phyloP scores from a whole-genome alignment of 2,888 invertebrate species.

The Lasioglossum lativentre region DNA sequence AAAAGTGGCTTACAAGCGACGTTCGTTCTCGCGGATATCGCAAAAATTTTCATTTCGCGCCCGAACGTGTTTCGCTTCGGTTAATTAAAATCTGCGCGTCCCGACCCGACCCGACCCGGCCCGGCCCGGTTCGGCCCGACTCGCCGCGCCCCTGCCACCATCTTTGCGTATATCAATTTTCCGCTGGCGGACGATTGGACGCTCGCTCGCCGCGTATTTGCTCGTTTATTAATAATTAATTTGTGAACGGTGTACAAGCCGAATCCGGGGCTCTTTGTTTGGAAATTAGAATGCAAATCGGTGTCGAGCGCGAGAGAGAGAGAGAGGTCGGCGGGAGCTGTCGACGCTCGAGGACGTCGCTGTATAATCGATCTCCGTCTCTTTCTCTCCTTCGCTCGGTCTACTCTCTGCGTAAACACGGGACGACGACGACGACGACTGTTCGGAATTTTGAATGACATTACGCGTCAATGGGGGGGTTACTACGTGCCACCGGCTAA shows the following conservation, averaged over 20 bases:
- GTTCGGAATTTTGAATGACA: conserved; percentile 48
- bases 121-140: neutral
- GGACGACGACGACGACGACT: conserved; percentile 10
- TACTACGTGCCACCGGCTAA: conserved; percentile 42
- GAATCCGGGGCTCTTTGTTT: conserved; percentile 1
- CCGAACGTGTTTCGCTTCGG: neutral
- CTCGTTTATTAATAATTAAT: conserved; percentile 17
- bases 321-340: neutral
- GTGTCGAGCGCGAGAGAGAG: neutral
- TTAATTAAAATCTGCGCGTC: conserved; percentile 1
- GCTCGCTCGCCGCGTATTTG: neutral
- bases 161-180: conserved; percentile 10
- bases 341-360: neutral
- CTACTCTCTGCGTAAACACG: conserved; percentile 1
- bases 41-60: conserved; percentile 5
- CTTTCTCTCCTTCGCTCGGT: neutral
- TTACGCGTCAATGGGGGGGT: conserved; percentile 39
- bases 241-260: conserved; percentile 5
- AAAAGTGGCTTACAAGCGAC: neutral
- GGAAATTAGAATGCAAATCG: conserved; percentile 44
- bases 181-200: neutral
- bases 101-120: neutral
- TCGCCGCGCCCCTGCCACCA: neutral
- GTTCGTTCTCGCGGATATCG: neutral
- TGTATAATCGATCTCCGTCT: neutral